These are phyloP conservation scores for Hypomesus transpacificus DNA, from an alignment of 2,113 vertebrate genomes.

Conservation along the genomic window DNA sequence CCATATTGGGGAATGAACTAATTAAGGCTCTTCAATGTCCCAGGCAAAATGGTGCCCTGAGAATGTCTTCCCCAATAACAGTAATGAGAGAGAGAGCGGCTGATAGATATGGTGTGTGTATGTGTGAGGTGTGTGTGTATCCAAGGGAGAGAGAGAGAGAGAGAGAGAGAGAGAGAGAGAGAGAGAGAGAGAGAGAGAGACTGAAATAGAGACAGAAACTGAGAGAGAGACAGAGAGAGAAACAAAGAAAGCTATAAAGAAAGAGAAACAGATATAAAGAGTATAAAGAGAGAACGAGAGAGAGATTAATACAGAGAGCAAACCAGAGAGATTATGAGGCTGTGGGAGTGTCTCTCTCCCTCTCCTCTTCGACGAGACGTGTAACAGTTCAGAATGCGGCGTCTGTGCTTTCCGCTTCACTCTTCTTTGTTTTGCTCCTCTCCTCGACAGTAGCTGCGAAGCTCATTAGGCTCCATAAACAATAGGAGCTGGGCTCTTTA, in stretches of 20 bases:
- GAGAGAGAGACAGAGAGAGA: neutral
- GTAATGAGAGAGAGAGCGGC: conserved; percentile 57
- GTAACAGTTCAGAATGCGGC: conserved; percentile 38
- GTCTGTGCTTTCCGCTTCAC: conserved; percentile 31
- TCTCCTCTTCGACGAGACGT: conserved; percentile 25
- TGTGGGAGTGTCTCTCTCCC: conserved; percentile 2
- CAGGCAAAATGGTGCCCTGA: conserved; percentile 62
- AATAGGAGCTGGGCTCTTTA: conserved; percentile 65
- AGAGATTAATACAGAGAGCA: conserved; percentile 2
- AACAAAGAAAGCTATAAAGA: neutral
- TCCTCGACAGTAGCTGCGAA: conserved; percentile 33
- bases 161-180: neutral
- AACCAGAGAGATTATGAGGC: conserved; percentile 5
- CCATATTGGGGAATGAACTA: conserved; percentile 64
- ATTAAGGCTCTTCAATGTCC: conserved; percentile 69
- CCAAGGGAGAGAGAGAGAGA: neutral
- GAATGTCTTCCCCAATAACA: conserved; percentile 61
- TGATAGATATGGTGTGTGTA: conserved; percentile 20
- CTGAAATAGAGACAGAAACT: neutral
- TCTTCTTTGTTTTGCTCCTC: conserved; percentile 51
- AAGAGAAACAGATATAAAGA: conserved; percentile 16
- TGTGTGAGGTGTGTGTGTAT: too few species aligned
- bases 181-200: neutral
- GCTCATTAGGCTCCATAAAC: conserved; percentile 74
- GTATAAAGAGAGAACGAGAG: neutral